Evolutionary conservation across 2,797 vertebrate genomes (phyloP).

Genomic region (Amazona finschi): DNA sequence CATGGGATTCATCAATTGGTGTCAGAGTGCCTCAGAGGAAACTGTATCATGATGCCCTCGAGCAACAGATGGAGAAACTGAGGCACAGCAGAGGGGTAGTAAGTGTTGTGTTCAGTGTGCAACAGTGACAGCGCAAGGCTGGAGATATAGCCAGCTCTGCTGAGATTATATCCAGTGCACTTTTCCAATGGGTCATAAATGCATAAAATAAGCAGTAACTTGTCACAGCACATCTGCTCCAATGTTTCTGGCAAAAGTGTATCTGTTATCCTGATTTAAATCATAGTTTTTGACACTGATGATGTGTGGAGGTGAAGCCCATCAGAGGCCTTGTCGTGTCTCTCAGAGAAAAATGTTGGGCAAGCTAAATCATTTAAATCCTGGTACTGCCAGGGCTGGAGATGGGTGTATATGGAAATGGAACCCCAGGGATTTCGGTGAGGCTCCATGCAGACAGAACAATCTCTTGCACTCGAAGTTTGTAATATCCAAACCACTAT

Average conservation of each 20-base stretch:
- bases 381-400: neutral
- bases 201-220: neutral
- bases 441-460: neutral
- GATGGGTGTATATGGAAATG: neutral
- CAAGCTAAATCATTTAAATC: neutral
- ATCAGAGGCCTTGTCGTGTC: neutral
- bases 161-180: neutral
- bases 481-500: neutral
- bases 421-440: neutral
- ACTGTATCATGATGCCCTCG: neutral
- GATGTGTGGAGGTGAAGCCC: neutral
- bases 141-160: neutral
- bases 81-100: neutral
- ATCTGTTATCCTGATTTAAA: neutral
- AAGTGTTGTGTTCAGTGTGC: neutral
- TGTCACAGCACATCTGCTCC: neutral
- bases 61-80: neutral
- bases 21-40: neutral
- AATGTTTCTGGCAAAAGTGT: neutral
- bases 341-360: neutral
- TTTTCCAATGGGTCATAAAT: neutral
- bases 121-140: neutral
- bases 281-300: neutral
- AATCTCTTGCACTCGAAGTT: neutral
- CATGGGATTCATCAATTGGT: accelerated